These are phyloP conservation scores for Myripristis murdjan DNA, from an alignment of 2,797 vertebrate species.

Conservation along the genomic window DNA sequence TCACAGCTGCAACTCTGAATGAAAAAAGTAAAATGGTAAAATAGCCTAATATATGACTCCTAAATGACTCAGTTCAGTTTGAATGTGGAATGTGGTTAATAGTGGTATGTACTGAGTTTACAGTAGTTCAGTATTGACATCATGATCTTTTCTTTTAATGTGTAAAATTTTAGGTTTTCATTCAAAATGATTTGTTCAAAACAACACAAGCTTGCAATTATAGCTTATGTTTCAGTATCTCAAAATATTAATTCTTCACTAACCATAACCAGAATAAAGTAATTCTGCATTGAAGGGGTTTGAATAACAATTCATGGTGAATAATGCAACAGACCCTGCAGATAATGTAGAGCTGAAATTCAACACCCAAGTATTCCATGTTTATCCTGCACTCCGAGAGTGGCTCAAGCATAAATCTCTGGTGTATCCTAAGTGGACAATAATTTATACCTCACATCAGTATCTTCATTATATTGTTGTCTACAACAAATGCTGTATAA, in stretches of 20 bases:
- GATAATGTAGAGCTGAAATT: not conserved
- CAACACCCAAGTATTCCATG: not conserved
- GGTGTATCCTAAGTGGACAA: slow-evolving; percentile 12
- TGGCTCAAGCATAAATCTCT: no score
- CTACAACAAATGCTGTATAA: slow-evolving; percentile 4
- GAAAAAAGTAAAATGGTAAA: no score
- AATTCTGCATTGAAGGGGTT: not conserved
- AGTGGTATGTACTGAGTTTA: not conserved
- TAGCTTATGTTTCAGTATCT: not conserved
- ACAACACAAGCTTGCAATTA: not conserved
- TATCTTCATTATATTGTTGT: not conserved
- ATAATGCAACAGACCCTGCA: slow-evolving; percentile 1
- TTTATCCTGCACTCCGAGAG: not conserved
- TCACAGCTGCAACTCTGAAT: not conserved
- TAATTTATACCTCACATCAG: slow-evolving; percentile 8
- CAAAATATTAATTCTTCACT: not conserved
- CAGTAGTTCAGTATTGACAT: not conserved
- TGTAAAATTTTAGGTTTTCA: not conserved
- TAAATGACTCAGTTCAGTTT: not conserved
- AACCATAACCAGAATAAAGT: not conserved
- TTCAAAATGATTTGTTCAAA: not conserved
- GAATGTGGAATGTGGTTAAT: not conserved
- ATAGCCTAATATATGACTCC: not conserved
- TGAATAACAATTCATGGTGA: not conserved
- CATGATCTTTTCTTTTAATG: not conserved